Conservation (phyloP, 2,888 invertebrate genomes). For the Aquatica leii region DNA sequence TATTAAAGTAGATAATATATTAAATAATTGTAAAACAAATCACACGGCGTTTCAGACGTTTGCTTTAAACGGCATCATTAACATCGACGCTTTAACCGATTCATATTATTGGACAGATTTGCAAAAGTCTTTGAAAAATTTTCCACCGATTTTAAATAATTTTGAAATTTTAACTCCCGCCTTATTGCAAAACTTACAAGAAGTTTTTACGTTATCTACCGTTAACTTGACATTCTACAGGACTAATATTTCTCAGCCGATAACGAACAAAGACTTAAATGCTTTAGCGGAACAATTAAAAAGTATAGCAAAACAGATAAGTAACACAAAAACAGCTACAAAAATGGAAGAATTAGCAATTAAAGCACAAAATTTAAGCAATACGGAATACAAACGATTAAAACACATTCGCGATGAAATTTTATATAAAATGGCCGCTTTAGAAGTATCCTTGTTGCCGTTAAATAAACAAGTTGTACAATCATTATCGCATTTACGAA, state of each 20-base stretch:
- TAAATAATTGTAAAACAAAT: constrained; percentile 77
- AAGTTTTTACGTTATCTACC: constrained; percentile 66
- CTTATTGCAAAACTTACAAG: constrained; percentile 66
- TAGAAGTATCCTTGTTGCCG: constrained; percentile 77
- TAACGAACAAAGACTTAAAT: constrained; percentile 70
- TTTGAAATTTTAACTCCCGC: constrained; percentile 67
- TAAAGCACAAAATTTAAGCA: constrained; percentile 71
- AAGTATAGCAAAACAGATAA: constrained; percentile 70
- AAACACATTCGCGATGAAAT: constrained; percentile 75
- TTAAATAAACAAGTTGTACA: constrained; percentile 77
- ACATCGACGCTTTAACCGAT: constrained; percentile 73
- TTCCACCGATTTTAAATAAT: constrained; percentile 66
- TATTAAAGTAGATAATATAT: constrained; percentile 63
- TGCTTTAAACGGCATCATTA: constrained; percentile 73
- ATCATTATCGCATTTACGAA: constrained; percentile 76
- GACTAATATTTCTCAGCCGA: constrained; percentile 67
- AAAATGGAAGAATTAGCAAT: constrained; percentile 75
- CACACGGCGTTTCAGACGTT: constrained; percentile 78
- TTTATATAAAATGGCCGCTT: constrained; percentile 77
- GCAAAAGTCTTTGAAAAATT: constrained; percentile 63
- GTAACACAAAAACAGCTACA: constrained; percentile 74
- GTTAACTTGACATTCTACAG: constrained; percentile 67
- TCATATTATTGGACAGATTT: constrained; percentile 71
- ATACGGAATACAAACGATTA: constrained; percentile 72
- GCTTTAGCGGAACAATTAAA: constrained; percentile 73